phyloP scores from a whole-genome alignment of 2,888 invertebrate species.

The Venusia cambrica region DNA sequence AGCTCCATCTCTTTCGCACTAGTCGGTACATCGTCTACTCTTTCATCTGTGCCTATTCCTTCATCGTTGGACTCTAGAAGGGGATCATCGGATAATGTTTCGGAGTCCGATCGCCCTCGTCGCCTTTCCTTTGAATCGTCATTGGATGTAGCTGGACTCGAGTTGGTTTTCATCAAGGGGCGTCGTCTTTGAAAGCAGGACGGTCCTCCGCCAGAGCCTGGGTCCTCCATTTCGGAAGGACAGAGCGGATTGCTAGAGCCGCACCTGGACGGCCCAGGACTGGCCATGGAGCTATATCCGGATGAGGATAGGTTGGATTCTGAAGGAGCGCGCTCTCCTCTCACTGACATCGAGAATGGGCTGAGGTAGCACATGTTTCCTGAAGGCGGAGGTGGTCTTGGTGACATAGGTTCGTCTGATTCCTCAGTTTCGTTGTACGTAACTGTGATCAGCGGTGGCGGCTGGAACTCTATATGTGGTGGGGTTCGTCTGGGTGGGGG shows the following conservation, averaged over 20 bases:
- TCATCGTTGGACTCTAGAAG: constrained; percentile 87
- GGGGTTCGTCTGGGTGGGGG: constrained; percentile 82
- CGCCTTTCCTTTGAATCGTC: constrained; percentile 73
- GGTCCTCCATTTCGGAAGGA: constrained; percentile 88
- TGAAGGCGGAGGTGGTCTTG: constrained; percentile 78
- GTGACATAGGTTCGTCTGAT: constrained; percentile 87
- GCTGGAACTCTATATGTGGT: constrained; percentile 84
- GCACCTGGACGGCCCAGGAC: constrained; percentile 90
- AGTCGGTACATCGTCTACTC: constrained; percentile 86
- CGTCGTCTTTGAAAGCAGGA: constrained; percentile 81
- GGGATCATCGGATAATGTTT: constrained; percentile 87
- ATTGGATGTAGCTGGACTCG: constrained; percentile 68
- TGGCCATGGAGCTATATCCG: constrained; percentile 92
- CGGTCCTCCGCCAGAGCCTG: constrained; percentile 81
- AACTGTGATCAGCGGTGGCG: constrained; percentile 86
- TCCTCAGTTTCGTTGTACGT: constrained; percentile 90
- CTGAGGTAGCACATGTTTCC: constrained; percentile 87
- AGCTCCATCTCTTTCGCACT: constrained; percentile 84
- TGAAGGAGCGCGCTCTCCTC: constrained; percentile 88
- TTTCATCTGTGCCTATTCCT: constrained; percentile 89
- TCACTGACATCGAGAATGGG: constrained; percentile 87
- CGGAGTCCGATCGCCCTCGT: constrained; percentile 86
- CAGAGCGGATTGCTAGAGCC: constrained; percentile 90
- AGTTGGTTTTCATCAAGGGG: constrained; percentile 82
- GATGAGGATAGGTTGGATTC: constrained; percentile 92